Base-by-base conservation (phyloP, 2,113 vertebrate genomes). In the Porphyrio hochstetteri region DNA sequence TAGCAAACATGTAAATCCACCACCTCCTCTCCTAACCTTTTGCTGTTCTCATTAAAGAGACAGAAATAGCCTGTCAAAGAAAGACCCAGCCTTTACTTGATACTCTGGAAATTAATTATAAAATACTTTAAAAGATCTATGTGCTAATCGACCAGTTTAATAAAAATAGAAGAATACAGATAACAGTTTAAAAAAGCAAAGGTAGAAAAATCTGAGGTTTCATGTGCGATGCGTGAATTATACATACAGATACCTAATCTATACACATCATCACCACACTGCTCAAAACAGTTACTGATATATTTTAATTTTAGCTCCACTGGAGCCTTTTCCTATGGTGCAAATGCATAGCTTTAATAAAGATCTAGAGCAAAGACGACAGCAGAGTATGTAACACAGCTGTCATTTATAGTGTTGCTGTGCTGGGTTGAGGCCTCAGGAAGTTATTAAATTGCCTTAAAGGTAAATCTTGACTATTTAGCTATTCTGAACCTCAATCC, bases 371-470 rank as follows among this genome's bases (percentile, higher is more conserved):
- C 40, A 76, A 95, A 89, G 64, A 87, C 5, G 44, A 87, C 16
- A 46, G 63, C 88, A 69, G 36, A 16, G 35, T 69, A 87, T 56
- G 71, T 77, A 82, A 79, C 13, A 55, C 10, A 91, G 44, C 31
- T 56, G 25, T 21, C 38, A 23, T 48, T 90, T 85, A 88, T 46
- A 65, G 61, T 44, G 96, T 91, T 91, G 31, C 13, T 92, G 65
- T 89, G 82, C 20, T 93, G 55, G 67, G 77, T 20, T 72, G 35
- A 92, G 78, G 92, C 25, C 36, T 82, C 53, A 89, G 79, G 31
- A 67, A 96, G 82, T 95, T 96, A 97, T 92, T 91, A 81, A 96
- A 95, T 68, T 77, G 50, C 35, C 76, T 28, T 53, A 53, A 74
- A 83, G 44, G 75, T 91, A 90, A 91, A 78, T 84, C 29, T 84